These are phyloP conservation scores for Leptoteleia sp. DNA, from an alignment of 1,140 invertebrate species.

Conservation along the genomic window DNA sequence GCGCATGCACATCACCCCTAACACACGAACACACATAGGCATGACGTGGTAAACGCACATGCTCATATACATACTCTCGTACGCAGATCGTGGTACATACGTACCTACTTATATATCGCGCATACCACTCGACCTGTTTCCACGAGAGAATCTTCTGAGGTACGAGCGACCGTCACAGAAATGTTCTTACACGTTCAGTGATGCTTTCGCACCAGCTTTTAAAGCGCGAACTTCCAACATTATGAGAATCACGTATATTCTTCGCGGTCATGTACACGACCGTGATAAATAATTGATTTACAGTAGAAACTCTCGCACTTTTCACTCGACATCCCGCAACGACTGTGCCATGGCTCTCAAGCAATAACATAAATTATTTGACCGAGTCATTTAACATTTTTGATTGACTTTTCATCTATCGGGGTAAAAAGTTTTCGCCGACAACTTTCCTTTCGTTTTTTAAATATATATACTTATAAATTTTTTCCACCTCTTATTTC, in stretches of 20 bases:
- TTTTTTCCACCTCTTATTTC: slow-evolving; percentile 18
- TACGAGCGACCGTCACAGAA: slow-evolving; percentile 51
- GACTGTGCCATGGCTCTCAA: no score
- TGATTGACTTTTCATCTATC: no score
- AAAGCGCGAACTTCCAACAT: slow-evolving; percentile 51
- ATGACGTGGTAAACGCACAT: slow-evolving; percentile 40
- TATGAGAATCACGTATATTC: slow-evolving; percentile 59
- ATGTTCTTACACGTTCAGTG: slow-evolving; percentile 49
- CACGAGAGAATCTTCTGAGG: slow-evolving; percentile 52
- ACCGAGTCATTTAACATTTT: no score
- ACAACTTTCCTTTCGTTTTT: no score
- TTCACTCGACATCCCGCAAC: slow-evolving; percentile 1
- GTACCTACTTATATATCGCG: slow-evolving; percentile 54
- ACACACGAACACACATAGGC: slow-evolving; percentile 24
- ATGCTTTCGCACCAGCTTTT: slow-evolving; percentile 47
- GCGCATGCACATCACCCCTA: no score
- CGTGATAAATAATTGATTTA: slow-evolving; percentile 29
- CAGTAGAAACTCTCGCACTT: slow-evolving; percentile 11
- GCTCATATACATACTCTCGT: slow-evolving; percentile 33
- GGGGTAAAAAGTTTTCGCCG: not conserved
- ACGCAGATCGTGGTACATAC: slow-evolving; percentile 50
- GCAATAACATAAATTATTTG: no score
- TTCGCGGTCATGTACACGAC: slow-evolving; percentile 14
- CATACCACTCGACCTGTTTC: slow-evolving; percentile 62
- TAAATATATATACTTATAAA: no score